These are phyloP conservation scores for Protonibea diacanthus DNA, from an alignment of 2,797 vertebrate species.

Conservation along the genomic window DNA sequence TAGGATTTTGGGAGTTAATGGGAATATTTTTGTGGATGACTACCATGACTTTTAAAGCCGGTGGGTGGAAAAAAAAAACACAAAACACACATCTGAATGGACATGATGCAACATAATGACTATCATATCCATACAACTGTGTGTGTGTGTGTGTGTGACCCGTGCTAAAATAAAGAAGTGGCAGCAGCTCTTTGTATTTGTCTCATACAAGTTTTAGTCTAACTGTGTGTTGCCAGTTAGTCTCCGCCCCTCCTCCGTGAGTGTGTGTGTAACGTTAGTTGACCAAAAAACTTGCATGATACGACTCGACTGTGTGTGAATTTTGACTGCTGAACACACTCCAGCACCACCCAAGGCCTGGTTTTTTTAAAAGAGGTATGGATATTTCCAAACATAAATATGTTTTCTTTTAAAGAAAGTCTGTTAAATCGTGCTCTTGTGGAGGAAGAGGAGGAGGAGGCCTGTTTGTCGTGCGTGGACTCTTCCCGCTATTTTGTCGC, in stretches of 20 bases:
- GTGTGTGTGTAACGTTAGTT: slow-evolving; percentile 65
- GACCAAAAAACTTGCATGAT: slow-evolving; percentile 85
- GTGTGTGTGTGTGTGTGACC: too few relatives aligned
- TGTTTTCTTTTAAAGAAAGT: background rate
- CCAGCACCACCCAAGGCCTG: slow-evolving; percentile 30
- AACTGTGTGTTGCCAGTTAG: slow-evolving; percentile 66
- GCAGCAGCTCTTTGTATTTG: background rate
- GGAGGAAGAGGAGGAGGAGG: too few relatives aligned
- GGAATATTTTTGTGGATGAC: background rate
- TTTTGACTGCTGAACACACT: slow-evolving; percentile 57
- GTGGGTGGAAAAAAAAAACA: too few relatives aligned
- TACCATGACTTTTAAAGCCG: background rate
- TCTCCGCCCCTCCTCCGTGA: slow-evolving; percentile 80
- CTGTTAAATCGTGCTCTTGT: background rate
- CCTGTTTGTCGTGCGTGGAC: slow-evolving; percentile 32
- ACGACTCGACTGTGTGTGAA: slow-evolving; percentile 74
- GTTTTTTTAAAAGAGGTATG: slow-evolving; percentile 74
- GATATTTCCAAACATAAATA: background rate
- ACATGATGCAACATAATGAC: background rate
- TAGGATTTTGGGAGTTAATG: background rate
- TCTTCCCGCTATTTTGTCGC: slow-evolving; percentile 85
- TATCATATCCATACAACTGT: too few relatives aligned
- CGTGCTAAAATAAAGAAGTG: too few relatives aligned
- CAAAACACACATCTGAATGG: too few relatives aligned
- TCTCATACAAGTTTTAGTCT: slow-evolving; percentile 32